Conservation (phyloP, 2,797 vertebrate species). For the Cossypha caffra region DNA sequence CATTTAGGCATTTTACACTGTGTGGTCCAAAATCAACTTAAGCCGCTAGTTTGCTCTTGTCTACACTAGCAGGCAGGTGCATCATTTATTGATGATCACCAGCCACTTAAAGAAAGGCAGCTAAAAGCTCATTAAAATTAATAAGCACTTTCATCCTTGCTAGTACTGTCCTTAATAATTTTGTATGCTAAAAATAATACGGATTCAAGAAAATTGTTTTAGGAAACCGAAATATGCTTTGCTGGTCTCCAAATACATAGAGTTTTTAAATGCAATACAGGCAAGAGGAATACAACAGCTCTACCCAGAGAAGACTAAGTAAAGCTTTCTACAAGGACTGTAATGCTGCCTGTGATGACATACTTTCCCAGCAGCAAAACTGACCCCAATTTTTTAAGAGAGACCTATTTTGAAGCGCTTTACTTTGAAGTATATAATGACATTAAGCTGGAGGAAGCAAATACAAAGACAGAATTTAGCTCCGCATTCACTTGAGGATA, state of each 20-base stretch:
- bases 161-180: background rate
- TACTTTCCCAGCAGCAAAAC: slow-evolving; percentile 5
- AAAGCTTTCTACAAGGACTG: background rate
- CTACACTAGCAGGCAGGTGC: background rate
- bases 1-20: background rate
- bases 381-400: slow-evolving; percentile 5
- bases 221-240: background rate
- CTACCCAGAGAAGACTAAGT: background rate
- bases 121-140: slow-evolving; percentile 48
- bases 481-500: background rate
- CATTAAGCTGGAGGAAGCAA: slow-evolving; percentile 17
- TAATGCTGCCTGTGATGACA: background rate
- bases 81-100: slow-evolving; percentile 16
- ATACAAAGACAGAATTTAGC: slow-evolving; percentile 2
- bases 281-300: background rate
- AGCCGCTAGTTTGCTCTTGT: background rate
- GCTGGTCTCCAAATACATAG: background rate
- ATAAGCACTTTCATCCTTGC: background rate
- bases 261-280: background rate
- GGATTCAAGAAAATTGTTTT: background rate
- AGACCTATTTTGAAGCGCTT: slow-evolving; percentile 5
- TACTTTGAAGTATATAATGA: slow-evolving; percentile 41
- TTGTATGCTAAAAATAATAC: background rate
- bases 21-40: background rate
- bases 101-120: background rate